phyloP scores from a whole-genome alignment of 2,113 vertebrate species.

The Neogobius melanostomus region DNA sequence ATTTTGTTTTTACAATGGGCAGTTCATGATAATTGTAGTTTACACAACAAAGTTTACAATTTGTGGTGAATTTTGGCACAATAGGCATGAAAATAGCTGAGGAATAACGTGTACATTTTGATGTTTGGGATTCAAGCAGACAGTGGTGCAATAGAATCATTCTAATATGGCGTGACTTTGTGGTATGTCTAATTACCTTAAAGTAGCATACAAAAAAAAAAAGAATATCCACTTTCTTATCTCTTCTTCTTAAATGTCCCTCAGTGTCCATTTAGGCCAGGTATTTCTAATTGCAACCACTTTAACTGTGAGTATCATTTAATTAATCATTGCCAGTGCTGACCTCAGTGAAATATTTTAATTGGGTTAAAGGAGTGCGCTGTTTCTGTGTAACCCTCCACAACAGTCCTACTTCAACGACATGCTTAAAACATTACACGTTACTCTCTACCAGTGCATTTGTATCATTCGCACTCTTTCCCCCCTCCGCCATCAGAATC shows the following conservation, averaged over 20 bases:
- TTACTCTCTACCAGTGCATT: no score
- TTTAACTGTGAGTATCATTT: constrained; percentile 14
- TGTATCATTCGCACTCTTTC: no score
- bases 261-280: constrained; percentile 4
- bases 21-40: background rate
- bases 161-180: background rate
- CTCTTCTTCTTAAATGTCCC: constrained; percentile 1
- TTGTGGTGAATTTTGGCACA: no score
- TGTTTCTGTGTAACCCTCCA: background rate
- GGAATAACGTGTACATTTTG: no score
- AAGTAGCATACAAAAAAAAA: background rate
- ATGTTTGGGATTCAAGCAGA: background rate
- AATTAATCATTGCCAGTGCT: constrained; percentile 8
- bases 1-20: background rate
- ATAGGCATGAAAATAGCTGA: no score
- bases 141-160: background rate
- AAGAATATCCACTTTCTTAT: background rate
- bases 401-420: background rate
- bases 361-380: constrained; percentile 7
- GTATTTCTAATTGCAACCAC: constrained; percentile 5
- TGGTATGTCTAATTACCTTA: background rate
- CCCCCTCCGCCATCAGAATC: no score
- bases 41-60: background rate
- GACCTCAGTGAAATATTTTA: constrained; percentile 11
- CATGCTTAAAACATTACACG: background rate